These are phyloP conservation scores for Pemphigus obesinymphae DNA, from an alignment of 1,140 invertebrate genomes.

Conservation along the genomic window DNA sequence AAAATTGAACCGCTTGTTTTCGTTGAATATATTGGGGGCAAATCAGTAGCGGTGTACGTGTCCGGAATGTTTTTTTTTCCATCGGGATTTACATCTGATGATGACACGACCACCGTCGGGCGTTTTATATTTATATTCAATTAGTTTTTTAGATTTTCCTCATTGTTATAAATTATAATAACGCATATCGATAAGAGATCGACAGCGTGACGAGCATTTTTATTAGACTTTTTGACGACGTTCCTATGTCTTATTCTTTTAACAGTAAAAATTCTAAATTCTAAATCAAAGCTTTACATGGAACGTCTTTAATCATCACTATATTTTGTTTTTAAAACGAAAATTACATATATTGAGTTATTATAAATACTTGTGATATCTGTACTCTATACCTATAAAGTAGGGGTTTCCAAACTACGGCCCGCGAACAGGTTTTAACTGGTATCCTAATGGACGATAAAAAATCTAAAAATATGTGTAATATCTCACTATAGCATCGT, in stretches of 20 bases:
- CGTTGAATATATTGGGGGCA: slow-evolving; percentile 29
- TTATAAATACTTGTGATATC: no score
- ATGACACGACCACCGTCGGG: background rate
- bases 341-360: no score
- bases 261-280: no score
- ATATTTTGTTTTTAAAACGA: no score
- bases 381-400: no score
- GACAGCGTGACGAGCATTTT: slow-evolving; percentile 16
- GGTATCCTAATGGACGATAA: no score
- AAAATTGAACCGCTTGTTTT: slow-evolving; percentile 38
- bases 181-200: slow-evolving; percentile 1
- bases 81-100: slow-evolving; percentile 17
- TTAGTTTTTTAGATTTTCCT: slow-evolving; percentile 41
- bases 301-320: no score
- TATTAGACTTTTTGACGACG: background rate
- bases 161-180: slow-evolving; percentile 31
- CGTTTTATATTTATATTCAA: slow-evolving; percentile 37
- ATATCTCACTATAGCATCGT: no score
- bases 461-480: no score
- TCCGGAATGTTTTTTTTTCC: slow-evolving; percentile 2
- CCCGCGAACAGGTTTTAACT: no score
- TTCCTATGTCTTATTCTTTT: background rate
- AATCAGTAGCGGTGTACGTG: slow-evolving; percentile 19
- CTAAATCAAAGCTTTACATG: no score
- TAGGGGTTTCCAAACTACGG: no score